phyloP scores from a whole-genome alignment of 2,797 vertebrate species.

The Rhinogobio ventralis region DNA sequence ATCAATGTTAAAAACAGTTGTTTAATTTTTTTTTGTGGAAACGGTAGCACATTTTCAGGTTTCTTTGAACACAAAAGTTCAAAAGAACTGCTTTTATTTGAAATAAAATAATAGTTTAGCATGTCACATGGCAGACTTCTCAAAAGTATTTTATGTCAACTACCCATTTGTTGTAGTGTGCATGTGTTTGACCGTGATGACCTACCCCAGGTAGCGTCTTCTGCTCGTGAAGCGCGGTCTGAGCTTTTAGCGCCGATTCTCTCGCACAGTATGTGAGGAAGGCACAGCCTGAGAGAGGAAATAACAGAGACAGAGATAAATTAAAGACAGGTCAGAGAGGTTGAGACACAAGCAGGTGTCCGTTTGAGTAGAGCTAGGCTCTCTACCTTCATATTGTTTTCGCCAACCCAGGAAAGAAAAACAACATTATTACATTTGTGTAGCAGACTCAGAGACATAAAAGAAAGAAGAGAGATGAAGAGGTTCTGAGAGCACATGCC shows the following conservation, averaged over 20 bases:
- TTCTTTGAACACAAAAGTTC: neutral
- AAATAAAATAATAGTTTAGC: neutral
- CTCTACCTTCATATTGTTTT: constrained; percentile 7
- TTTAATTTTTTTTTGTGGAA: neutral
- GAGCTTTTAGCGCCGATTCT: constrained; percentile 95
- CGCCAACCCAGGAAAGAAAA: constrained; percentile 11
- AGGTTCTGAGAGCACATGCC: constrained; percentile 29
- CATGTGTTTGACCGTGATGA: constrained; percentile 31
- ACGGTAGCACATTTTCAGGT: neutral
- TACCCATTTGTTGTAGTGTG: neutral
- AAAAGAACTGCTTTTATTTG: neutral
- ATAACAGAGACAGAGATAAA: constrained; percentile 52
- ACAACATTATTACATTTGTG: constrained; percentile 30
- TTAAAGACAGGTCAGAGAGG: constrained; percentile 45
- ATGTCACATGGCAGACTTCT: neutral
- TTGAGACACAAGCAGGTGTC: constrained; percentile 39
- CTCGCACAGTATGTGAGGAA: constrained; percentile 98
- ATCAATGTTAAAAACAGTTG: neutral
- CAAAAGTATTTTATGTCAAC: constrained; percentile 13
- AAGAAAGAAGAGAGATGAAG: constrained; percentile 23
- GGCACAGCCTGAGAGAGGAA: constrained; percentile 86
- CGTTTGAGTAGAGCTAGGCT: constrained; percentile 7
- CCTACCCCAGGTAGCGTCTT: constrained; percentile 93
- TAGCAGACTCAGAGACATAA: constrained; percentile 27
- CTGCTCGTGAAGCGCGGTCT: constrained; percentile 95